phyloP scores from a whole-genome alignment of 2,888 invertebrate genomes.

The Chalcosyrphus nemorum region DNA sequence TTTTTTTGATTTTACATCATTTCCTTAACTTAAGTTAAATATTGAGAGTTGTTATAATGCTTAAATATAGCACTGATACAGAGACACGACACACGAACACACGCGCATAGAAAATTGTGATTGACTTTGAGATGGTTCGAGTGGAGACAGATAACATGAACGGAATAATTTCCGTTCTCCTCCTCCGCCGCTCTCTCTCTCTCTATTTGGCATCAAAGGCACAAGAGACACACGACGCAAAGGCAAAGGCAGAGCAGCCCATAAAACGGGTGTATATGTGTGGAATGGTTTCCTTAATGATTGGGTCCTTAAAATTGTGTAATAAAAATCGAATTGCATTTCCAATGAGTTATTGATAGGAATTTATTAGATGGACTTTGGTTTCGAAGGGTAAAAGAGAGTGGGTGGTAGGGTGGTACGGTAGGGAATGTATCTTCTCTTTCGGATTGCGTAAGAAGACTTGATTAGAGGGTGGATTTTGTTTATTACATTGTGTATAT shows the following conservation, averaged over 20 bases:
- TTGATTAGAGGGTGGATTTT: conserved; percentile 70
- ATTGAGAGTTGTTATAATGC: conserved; percentile 38
- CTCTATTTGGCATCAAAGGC: too few relatives aligned
- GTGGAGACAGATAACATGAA: conserved; percentile 58
- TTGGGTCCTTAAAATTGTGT: conserved; percentile 62
- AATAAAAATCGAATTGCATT: conserved; percentile 70
- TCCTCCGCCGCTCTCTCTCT: too few relatives aligned
- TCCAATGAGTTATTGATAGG: conserved; percentile 70
- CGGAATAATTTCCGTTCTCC: conserved; percentile 58
- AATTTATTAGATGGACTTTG: conserved; percentile 66
- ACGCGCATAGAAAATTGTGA: conserved; percentile 19
- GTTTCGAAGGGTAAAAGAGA: conserved; percentile 17
- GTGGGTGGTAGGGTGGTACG: not conserved
- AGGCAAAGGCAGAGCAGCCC: not conserved
- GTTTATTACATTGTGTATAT: conserved; percentile 52
- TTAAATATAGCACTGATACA: conserved; percentile 18
- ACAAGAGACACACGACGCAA: not conserved
- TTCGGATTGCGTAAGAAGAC: conserved; percentile 52
- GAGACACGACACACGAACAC: conserved; percentile 13
- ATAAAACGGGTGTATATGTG: conserved; percentile 37
- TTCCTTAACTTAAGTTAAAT: conserved; percentile 58
- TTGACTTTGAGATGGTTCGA: conserved; percentile 43
- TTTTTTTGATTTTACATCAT: conserved; percentile 40
- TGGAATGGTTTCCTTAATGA: conserved; percentile 60
- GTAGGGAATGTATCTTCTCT: conserved; percentile 31